These are phyloP conservation scores for Echinops telfairi DNA, from an alignment of 2,113 vertebrate genomes.

Conservation along the genomic window DNA sequence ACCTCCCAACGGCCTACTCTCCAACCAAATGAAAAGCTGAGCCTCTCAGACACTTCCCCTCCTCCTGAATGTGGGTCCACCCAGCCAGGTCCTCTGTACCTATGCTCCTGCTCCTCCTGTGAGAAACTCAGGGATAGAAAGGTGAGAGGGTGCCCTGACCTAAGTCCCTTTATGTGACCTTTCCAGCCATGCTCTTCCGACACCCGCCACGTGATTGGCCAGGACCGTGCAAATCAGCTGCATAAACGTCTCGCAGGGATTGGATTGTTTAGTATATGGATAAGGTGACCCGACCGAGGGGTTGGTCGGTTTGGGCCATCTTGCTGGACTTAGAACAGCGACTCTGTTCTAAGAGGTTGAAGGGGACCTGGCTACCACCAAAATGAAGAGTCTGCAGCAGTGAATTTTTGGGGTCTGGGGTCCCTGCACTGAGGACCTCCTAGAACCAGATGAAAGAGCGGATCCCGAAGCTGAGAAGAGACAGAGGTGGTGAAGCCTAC, in stretches of 20 bases:
- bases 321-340: not conserved
- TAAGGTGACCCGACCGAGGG: not conserved
- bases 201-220: not conserved
- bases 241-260: not conserved
- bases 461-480: not conserved
- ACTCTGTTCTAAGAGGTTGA: not conserved
- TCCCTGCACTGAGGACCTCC: not conserved
- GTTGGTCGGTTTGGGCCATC: not conserved
- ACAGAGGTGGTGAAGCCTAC: not conserved
- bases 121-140: not conserved
- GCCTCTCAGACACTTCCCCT: too few relatives aligned
- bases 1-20: not conserved
- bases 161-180: not conserved
- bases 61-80: not conserved
- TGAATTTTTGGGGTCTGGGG: not conserved
- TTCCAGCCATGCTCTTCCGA: not conserved
- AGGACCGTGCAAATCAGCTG: not conserved
- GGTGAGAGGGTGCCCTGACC: not conserved
- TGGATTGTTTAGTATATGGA: not conserved
- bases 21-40: not conserved
- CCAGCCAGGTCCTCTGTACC: not conserved
- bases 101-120: fast-evolving
- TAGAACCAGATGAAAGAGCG: not conserved
- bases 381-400: not conserved
- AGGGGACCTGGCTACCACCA: not conserved